A percentile compares a stretch with the other conserved stretches of the same genome.
Conservation (phyloP, 2,797 vertebrate species). For the Tympanoctomys barrerae region DNA sequence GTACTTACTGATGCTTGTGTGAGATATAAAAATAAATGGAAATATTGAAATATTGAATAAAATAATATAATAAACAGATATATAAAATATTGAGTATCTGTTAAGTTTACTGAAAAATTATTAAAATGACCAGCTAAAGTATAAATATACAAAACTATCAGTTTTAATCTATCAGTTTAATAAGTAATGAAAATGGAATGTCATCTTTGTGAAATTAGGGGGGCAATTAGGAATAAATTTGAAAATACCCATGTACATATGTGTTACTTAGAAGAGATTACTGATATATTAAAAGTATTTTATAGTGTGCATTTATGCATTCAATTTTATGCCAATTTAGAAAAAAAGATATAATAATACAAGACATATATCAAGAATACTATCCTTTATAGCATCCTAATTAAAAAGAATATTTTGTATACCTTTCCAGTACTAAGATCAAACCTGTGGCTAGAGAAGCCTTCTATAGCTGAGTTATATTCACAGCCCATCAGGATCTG, state of each 20-base stretch:
- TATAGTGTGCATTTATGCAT: neutral
- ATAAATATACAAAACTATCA: neutral
- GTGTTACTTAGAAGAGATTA: neutral
- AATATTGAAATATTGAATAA: neutral
- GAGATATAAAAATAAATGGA: neutral
- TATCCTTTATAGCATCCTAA: neutral
- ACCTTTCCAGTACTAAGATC: neutral
- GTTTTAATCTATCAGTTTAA: neutral
- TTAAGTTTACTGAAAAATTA: conserved; percentile 6
- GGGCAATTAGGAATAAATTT: neutral
- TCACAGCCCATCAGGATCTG: neutral
- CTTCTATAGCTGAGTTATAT: neutral
- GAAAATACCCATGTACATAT: neutral
- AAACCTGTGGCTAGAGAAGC: neutral
- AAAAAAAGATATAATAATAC: neutral
- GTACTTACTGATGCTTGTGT: neutral
- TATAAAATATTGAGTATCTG: neutral
- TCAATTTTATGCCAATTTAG: neutral
- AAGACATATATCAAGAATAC: neutral
- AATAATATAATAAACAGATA: neutral
- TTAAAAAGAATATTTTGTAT: neutral
- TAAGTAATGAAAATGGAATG: neutral
- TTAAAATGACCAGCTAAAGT: neutral
- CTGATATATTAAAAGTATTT: neutral
- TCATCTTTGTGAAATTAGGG: neutral